Evolutionary conservation across 1,140 invertebrate genomes (phyloP).

Genomic region (Leptinotarsa undecemlineata): DNA sequence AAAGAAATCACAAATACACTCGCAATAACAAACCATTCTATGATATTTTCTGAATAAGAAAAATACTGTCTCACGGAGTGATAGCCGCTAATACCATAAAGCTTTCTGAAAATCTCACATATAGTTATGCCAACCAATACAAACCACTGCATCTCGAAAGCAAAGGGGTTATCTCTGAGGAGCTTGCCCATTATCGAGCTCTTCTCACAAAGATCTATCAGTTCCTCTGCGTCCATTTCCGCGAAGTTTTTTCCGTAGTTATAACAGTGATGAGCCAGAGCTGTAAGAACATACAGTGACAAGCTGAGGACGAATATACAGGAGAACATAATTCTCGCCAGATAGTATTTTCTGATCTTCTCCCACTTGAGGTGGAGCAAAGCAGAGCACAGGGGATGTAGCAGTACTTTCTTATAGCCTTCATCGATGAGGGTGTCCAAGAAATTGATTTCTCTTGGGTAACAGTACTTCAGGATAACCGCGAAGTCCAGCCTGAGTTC

Average conservation of each 20-base stretch:
- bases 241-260: slow-evolving; percentile 71
- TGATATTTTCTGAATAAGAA: slow-evolving; percentile 77
- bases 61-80: slow-evolving; percentile 76
- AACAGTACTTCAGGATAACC: slow-evolving; percentile 73
- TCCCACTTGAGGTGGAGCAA: slow-evolving; percentile 85
- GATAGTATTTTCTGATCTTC: slow-evolving; percentile 83
- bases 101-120: slow-evolving; percentile 74
- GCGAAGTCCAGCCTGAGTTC: slow-evolving; percentile 79
- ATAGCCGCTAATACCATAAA: slow-evolving; percentile 75
- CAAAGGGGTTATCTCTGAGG: slow-evolving; percentile 68
- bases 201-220: slow-evolving; percentile 67
- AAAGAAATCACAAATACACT: slow-evolving; percentile 81
- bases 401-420: slow-evolving; percentile 78
- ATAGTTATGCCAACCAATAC: slow-evolving; percentile 71
- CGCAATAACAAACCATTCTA: slow-evolving; percentile 80
- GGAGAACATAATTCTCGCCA: slow-evolving; percentile 75
- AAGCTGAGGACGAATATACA: slow-evolving; percentile 76
- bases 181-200: slow-evolving; percentile 72
- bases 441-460: slow-evolving; percentile 76
- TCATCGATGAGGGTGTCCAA: slow-evolving; percentile 80
- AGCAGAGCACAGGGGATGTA: slow-evolving; percentile 80
- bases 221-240: slow-evolving; percentile 62
- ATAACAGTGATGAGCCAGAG: slow-evolving; percentile 76
- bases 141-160: slow-evolving; percentile 78
- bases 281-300: slow-evolving; percentile 75